These are phyloP conservation scores for Phyllotis vaccarum DNA, from an alignment of 2,797 vertebrate species.

Conservation along the genomic window DNA sequence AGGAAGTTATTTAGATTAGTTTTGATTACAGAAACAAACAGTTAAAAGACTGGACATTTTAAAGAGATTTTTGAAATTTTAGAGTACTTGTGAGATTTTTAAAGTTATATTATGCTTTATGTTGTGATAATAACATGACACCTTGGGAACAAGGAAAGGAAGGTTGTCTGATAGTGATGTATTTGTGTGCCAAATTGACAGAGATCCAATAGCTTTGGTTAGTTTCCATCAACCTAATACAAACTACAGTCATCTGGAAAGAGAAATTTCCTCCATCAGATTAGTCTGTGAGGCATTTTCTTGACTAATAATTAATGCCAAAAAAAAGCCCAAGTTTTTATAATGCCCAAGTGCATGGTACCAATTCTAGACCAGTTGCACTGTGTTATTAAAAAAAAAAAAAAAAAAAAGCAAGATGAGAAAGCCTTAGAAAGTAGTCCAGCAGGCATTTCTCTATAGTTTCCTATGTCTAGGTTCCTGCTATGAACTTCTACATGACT, in stretches of 20 bases:
- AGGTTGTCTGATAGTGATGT: background rate
- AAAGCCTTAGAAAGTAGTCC: background rate
- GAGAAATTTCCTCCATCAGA: background rate
- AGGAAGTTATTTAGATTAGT: background rate
- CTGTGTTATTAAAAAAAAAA: too few relatives aligned
- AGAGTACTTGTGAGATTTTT: background rate
- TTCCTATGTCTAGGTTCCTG: background rate
- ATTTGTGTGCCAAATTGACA: background rate
- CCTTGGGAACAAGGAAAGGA: background rate
- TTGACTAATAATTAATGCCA: background rate
- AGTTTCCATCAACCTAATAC: background rate
- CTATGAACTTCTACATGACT: background rate
- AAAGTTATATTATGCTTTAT: background rate
- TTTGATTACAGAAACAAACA: background rate
- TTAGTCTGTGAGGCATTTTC: background rate
- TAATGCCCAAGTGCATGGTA: background rate
- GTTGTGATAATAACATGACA: background rate
- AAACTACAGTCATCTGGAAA: too few relatives aligned
- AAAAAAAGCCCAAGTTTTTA: background rate
- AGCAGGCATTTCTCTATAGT: background rate
- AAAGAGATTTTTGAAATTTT: background rate
- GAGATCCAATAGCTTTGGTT: background rate
- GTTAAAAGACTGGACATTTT: background rate
- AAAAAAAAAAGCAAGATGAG: background rate
- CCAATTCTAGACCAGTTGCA: background rate